These are phyloP conservation scores for Malachius bipustulatus DNA, from an alignment of 2,888 invertebrate genomes.

Conservation along the genomic window DNA sequence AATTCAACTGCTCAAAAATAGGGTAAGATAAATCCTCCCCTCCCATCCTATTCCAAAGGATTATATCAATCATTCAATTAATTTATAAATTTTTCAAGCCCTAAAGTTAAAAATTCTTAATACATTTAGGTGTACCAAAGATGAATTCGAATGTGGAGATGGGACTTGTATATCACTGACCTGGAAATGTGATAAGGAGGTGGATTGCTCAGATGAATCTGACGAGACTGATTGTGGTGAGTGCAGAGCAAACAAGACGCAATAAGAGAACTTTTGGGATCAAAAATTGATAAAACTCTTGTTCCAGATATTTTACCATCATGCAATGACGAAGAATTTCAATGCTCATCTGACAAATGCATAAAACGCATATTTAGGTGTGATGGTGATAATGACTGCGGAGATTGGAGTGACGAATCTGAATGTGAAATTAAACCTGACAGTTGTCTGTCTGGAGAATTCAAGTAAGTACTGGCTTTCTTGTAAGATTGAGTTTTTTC, in stretches of 20 bases:
- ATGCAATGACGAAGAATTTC: conserved; percentile 63
- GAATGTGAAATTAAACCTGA: conserved; percentile 54
- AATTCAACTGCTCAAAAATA: conserved; percentile 56
- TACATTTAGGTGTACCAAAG: conserved; percentile 54
- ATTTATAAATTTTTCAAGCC: no score
- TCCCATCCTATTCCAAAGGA: no score
- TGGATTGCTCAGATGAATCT: conserved; percentile 63
- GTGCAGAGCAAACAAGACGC: no score
- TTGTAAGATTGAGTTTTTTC: neutral
- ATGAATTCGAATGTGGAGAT: conserved; percentile 61
- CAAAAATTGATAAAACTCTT: conserved; percentile 2
- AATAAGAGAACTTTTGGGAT: neutral
- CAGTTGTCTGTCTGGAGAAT: conserved; percentile 58
- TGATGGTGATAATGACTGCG: conserved; percentile 79
- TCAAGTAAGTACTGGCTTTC: conserved; percentile 43
- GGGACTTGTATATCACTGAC: conserved; percentile 61
- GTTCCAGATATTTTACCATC: conserved; percentile 39
- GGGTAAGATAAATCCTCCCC: no score
- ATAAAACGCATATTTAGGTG: conserved; percentile 65
- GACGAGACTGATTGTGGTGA: conserved; percentile 62
- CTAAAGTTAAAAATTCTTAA: no score
- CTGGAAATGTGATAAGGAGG: conserved; percentile 64
- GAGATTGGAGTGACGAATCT: conserved; percentile 78
- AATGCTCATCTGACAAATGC: conserved; percentile 61
- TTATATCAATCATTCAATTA: no score